Evolutionary conservation across 2,797 vertebrate genomes (phyloP).

Genomic region (Staurois parvus): DNA sequence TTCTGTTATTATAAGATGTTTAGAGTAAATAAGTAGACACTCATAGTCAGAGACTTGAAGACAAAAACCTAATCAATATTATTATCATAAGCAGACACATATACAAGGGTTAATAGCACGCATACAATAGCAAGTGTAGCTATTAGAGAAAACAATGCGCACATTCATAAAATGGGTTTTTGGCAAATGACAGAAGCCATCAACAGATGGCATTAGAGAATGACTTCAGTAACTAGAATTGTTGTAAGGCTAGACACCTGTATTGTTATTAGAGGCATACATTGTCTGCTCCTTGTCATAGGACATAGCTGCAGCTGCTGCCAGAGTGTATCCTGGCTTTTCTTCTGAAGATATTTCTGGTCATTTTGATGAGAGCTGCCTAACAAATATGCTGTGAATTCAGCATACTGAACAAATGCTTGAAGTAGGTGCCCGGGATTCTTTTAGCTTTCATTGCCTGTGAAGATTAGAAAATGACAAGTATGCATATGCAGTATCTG

Average conservation of each 20-base stretch:
- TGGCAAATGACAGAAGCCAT: not conserved
- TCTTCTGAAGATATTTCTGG: not conserved
- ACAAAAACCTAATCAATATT: no score
- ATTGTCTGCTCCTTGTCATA: not conserved
- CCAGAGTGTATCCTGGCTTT: not conserved
- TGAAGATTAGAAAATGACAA: no score
- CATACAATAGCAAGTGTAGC: not conserved
- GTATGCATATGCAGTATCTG: no score
- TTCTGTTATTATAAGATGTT: no score
- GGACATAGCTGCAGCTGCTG: not conserved
- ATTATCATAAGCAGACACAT: no score
- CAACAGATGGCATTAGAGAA: not conserved
- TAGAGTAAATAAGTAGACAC: no score
- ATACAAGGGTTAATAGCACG: no score
- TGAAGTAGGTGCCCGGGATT: no score
- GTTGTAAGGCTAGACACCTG: not conserved
- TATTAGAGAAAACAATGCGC: not conserved
- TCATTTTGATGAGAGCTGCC: not conserved
- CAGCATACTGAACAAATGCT: no score
- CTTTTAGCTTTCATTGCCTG: no score
- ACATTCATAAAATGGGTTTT: not conserved
- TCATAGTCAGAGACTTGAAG: no score
- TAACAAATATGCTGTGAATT: not conserved
- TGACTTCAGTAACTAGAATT: not conserved
- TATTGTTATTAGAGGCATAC: not conserved